A percentile compares a stretch with the other conserved stretches of the same genome.
Evolutionary conservation across 2,113 vertebrate species (phyloP).

Genomic region (Chunga burmeisteri): DNA sequence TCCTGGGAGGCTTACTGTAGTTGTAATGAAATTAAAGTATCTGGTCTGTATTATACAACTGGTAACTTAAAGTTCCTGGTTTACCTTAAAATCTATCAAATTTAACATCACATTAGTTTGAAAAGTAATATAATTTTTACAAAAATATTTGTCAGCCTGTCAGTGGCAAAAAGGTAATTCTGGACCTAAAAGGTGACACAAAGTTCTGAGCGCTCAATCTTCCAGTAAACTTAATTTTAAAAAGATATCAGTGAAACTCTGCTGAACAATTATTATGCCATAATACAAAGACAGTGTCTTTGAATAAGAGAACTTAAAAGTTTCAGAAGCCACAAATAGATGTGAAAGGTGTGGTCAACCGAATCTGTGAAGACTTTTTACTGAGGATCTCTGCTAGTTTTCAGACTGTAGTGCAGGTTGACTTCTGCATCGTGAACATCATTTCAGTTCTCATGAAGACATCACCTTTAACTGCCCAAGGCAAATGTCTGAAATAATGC

Average conservation of each 20-base stretch:
- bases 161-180: neutral
- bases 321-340: neutral
- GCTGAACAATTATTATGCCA: neutral
- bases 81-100: neutral
- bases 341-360: neutral
- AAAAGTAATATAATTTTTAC: neutral
- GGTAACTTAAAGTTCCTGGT: neutral
- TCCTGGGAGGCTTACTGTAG: neutral
- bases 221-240: neutral
- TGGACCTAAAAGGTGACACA: neutral
- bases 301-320: neutral
- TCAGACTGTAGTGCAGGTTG: neutral
- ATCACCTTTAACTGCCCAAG: neutral
- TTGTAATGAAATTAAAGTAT: neutral
- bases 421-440: fast-evolving
- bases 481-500: neutral
- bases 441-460: neutral
- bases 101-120: neutral
- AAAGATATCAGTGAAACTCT: neutral
- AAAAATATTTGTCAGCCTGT: neutral
- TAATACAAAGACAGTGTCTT: neutral
- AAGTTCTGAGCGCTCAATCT: neutral
- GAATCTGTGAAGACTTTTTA: neutral
- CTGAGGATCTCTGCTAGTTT: neutral
- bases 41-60: neutral